phyloP scores from a whole-genome alignment of 1,140 invertebrate species.

The Drosophila aff. region DNA sequence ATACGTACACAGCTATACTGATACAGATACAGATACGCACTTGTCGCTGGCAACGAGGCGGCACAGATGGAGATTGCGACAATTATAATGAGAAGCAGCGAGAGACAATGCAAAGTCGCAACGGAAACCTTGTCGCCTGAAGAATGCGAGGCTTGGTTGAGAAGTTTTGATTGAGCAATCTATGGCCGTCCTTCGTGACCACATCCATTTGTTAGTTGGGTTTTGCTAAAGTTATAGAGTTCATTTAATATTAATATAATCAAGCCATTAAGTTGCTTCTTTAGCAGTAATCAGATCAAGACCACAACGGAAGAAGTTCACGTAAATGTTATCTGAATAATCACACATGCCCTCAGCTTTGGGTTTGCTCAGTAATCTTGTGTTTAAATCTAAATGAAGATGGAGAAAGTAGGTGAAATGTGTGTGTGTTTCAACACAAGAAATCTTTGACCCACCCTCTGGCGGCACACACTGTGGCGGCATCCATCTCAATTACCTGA shows the following conservation, averaged over 20 bases:
- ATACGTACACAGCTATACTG: slow-evolving; percentile 15
- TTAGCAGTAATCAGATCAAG: slow-evolving; percentile 12
- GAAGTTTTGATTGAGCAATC: slow-evolving; percentile 13
- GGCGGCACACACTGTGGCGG: slow-evolving; percentile 3
- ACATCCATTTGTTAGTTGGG: background rate
- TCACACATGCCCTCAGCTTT: no score
- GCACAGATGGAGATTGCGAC: slow-evolving; percentile 74
- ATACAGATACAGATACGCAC: slow-evolving; percentile 59
- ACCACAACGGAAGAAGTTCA: background rate
- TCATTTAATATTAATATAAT: slow-evolving; percentile 13
- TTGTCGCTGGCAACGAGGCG: slow-evolving; percentile 74
- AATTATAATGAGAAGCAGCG: slow-evolving; percentile 74
- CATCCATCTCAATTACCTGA: slow-evolving; percentile 31
- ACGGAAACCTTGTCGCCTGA: slow-evolving; percentile 45
- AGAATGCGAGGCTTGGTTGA: slow-evolving; percentile 46
- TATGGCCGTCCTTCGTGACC: background rate
- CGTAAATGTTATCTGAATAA: slow-evolving; percentile 1
- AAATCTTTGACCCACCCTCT: slow-evolving; percentile 16
- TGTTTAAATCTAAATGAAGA: slow-evolving; percentile 8
- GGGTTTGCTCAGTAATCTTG: background rate
- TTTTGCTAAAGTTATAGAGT: background rate
- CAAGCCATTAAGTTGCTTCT: background rate
- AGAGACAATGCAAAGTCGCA: slow-evolving; percentile 70
- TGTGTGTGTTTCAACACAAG: background rate
- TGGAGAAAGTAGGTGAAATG: slow-evolving; percentile 8